Evolutionary conservation across 2,888 invertebrate species (phyloP).

Genomic region (Sminthurinus aureus): DNA sequence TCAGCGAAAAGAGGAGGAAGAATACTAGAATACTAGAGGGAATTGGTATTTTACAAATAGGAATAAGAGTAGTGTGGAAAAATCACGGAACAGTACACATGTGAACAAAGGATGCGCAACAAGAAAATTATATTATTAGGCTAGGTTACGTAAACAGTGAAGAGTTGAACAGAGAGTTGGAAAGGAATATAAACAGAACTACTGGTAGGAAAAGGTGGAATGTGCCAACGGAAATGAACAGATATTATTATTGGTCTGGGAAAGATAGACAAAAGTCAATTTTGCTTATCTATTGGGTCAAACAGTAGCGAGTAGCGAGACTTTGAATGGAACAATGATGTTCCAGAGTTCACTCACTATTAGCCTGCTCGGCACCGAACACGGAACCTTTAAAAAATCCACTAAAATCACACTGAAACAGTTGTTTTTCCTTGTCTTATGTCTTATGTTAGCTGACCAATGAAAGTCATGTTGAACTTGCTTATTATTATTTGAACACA

Average conservation of each 20-base stretch:
- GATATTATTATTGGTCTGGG: neutral
- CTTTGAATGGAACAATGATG: neutral
- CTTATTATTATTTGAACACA: neutral
- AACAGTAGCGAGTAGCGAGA: neutral
- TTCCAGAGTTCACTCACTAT: neutral
- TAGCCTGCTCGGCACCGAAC: neutral
- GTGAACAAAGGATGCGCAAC: constrained; percentile 23
- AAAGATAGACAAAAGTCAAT: neutral
- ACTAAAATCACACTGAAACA: neutral
- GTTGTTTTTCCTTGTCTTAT: too few species aligned
- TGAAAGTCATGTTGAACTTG: constrained; percentile 6
- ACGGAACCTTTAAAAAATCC: neutral
- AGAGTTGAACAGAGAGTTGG: constrained; percentile 1
- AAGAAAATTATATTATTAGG: constrained; percentile 15
- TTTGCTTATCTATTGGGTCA: neutral
- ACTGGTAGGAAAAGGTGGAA: neutral
- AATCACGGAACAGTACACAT: constrained; percentile 16
- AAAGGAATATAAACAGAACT: neutral
- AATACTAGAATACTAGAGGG: neutral
- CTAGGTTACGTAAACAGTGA: constrained; percentile 1
- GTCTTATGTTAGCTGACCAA: neutral
- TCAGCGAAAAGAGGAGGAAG: neutral
- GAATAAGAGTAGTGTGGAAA: neutral
- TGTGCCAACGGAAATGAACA: neutral
- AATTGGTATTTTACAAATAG: constrained; percentile 8